Evolutionary conservation across 2,888 invertebrate species (phyloP).

Genomic region (Noctua pronuba): DNA sequence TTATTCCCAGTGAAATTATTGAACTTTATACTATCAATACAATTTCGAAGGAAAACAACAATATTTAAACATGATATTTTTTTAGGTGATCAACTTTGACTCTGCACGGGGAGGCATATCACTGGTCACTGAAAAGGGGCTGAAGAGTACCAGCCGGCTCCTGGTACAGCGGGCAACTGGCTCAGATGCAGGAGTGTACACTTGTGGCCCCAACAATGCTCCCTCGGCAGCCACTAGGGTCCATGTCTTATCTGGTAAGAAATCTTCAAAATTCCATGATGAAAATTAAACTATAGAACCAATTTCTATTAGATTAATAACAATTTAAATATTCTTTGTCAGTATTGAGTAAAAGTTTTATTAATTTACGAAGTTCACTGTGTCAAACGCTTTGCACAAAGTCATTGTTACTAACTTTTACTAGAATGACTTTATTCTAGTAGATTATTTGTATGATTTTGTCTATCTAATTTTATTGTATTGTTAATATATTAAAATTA

Average conservation of each 20-base stretch:
- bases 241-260: constrained; percentile 95
- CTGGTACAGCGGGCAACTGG: constrained; percentile 95
- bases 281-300: background rate
- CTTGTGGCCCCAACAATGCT: constrained; percentile 96
- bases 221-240: constrained; percentile 94
- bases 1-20: background rate
- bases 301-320: background rate
- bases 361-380: background rate
- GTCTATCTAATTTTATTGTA: too few relatives aligned
- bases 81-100: constrained; percentile 96
- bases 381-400: constrained; percentile 41
- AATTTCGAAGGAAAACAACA: background rate
- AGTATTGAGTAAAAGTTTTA: background rate
- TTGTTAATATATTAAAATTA: too few relatives aligned
- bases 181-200: constrained; percentile 95
- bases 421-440: background rate
- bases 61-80: constrained; percentile 6
- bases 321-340: background rate
- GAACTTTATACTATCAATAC: background rate
- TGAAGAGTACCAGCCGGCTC: constrained; percentile 95
- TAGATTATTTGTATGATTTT: background rate
- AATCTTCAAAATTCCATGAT: background rate
- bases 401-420: background rate
- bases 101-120: constrained; percentile 97
- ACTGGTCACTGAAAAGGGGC: constrained; percentile 96